A percentile compares a stretch with the other conserved stretches of the same genome.
These are phyloP conservation scores for Pogonomyrmex barbatus DNA, from an alignment of 1,140 invertebrate species.

Conservation along the genomic window DNA sequence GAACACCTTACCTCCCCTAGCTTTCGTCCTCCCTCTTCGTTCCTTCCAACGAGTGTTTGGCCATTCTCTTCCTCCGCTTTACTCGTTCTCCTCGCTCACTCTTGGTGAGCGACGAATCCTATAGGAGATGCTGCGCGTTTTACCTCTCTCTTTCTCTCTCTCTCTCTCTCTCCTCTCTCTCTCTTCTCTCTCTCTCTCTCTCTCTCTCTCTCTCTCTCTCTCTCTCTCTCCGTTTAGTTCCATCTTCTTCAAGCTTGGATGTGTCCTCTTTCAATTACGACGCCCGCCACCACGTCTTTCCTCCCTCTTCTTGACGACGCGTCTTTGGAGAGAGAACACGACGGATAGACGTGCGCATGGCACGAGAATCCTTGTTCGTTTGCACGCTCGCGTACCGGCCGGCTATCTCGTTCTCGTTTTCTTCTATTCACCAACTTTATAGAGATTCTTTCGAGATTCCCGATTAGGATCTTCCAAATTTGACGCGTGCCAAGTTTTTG, in stretches of 20 bases:
- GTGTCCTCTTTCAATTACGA: slow-evolving; percentile 53
- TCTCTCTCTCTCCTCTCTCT: background rate
- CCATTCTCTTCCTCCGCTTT: slow-evolving; percentile 24
- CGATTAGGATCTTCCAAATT: background rate
- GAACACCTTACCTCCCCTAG: slow-evolving; percentile 79
- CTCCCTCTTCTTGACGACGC: slow-evolving; percentile 46
- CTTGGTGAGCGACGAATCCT: slow-evolving; percentile 68
- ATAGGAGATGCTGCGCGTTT: slow-evolving; percentile 60
- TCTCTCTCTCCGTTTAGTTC: slow-evolving; percentile 54
- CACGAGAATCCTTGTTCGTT: slow-evolving; percentile 72
- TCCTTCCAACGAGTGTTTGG: slow-evolving; percentile 33
- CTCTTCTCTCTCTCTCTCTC: slow-evolving; percentile 64
- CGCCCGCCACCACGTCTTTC: slow-evolving; percentile 51
- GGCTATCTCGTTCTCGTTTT: slow-evolving; percentile 24
- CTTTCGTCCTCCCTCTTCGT: slow-evolving; percentile 41
- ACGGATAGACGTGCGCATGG: slow-evolving; percentile 66
- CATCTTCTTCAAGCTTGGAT: slow-evolving; percentile 23
- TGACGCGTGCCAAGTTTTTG: background rate
- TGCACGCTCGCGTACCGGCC: slow-evolving; percentile 33
- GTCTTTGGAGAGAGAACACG: slow-evolving; percentile 42
- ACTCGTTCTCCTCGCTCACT: slow-evolving; percentile 16
- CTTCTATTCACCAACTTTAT: slow-evolving; percentile 61
- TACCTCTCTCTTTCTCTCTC: slow-evolving; percentile 69
- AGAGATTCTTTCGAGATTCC: slow-evolving; percentile 37
- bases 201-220: too few relatives aligned